phyloP scores from a whole-genome alignment of 2,888 invertebrate species.

The Morpho helenor region DNA sequence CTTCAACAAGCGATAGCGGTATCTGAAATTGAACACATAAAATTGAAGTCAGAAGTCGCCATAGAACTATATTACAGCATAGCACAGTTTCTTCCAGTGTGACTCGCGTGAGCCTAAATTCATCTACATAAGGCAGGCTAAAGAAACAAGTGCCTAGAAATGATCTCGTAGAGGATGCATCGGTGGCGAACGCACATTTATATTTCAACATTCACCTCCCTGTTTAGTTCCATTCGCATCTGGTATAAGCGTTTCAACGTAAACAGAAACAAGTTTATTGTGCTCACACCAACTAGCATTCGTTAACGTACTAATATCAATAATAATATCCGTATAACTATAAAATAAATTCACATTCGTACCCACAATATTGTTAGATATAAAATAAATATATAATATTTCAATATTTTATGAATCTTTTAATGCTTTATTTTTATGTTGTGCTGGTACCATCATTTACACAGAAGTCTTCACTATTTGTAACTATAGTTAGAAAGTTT shows the following conservation, averaged over 20 bases:
- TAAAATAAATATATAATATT: conserved; percentile 48
- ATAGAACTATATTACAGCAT: conserved; percentile 7
- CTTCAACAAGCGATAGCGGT: conserved; percentile 4
- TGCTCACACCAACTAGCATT: conserved; percentile 67
- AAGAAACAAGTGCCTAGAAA: conserved; percentile 5
- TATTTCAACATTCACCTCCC: conserved; percentile 44
- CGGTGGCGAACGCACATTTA: conserved; percentile 31
- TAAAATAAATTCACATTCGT: conserved; percentile 52
- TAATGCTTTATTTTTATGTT: conserved; percentile 42
- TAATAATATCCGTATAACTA: conserved; percentile 37
- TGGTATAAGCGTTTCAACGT: conserved; percentile 56
- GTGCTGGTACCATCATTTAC: conserved; percentile 65
- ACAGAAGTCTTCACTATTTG: conserved; percentile 44
- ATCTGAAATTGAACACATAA: conserved; percentile 11
- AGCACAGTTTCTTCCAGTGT: conserved; percentile 4
- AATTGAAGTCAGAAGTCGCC: conserved; percentile 6
- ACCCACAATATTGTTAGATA: conserved; percentile 48
- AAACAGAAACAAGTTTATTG: conserved; percentile 45
- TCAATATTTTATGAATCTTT: conserved; percentile 37
- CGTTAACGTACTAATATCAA: conserved; percentile 53
- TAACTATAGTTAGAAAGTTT: conserved; percentile 50
- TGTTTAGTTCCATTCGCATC: conserved; percentile 65
- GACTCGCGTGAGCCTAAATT: conserved; percentile 13
- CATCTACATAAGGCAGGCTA: conserved; percentile 8
- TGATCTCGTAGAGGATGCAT: conserved; percentile 20